Percentiles rank a stretch among this genome's conserved stretches.
These are phyloP conservation scores for Tinea pellionella DNA, from an alignment of 2,888 invertebrate species.

Conservation along the genomic window DNA sequence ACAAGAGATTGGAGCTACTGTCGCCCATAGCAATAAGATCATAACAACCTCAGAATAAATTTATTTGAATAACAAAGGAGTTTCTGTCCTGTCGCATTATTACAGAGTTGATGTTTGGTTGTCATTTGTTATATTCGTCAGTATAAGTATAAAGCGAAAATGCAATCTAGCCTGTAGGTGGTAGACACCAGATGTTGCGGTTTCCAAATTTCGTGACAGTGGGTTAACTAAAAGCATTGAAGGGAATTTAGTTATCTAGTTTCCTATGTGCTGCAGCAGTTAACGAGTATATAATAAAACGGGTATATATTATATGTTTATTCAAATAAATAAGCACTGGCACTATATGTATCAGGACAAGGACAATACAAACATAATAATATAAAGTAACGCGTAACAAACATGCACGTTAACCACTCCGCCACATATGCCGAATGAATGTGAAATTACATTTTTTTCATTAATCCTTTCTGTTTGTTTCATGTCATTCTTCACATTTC, in stretches of 20 bases:
- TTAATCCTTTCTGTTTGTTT: too few relatives aligned
- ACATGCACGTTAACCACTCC: too few relatives aligned
- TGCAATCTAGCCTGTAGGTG: slow-evolving; percentile 49
- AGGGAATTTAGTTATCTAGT: slow-evolving; percentile 34
- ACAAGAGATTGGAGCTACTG: slow-evolving; percentile 58
- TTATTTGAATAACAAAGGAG: slow-evolving; percentile 14
- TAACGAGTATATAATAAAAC: too few relatives aligned
- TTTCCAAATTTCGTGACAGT: slow-evolving; percentile 44
- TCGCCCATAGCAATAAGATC: slow-evolving; percentile 29
- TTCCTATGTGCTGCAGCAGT: background rate
- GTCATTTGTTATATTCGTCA: slow-evolving; percentile 20
- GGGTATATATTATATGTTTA: too few relatives aligned
- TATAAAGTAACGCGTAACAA: too few relatives aligned
- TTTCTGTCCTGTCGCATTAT: slow-evolving; percentile 18
- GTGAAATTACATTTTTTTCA: too few relatives aligned
- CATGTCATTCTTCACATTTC: too few relatives aligned
- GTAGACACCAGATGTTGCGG: slow-evolving; percentile 61
- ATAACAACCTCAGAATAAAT: slow-evolving; percentile 26
- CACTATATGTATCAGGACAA: too few relatives aligned
- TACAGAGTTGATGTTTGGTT: slow-evolving; percentile 19
- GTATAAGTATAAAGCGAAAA: slow-evolving; percentile 37
- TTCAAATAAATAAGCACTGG: too few relatives aligned
- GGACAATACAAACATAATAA: too few relatives aligned
- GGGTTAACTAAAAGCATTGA: slow-evolving; percentile 51
- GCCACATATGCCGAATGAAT: too few relatives aligned